A percentile compares a stretch with the other conserved stretches of the same genome.
These are phyloP conservation scores for Dysidea cf. avara DNA, from an alignment of 37 sponge, comb jelly and placozoan genomes.

Conservation along the genomic window DNA sequence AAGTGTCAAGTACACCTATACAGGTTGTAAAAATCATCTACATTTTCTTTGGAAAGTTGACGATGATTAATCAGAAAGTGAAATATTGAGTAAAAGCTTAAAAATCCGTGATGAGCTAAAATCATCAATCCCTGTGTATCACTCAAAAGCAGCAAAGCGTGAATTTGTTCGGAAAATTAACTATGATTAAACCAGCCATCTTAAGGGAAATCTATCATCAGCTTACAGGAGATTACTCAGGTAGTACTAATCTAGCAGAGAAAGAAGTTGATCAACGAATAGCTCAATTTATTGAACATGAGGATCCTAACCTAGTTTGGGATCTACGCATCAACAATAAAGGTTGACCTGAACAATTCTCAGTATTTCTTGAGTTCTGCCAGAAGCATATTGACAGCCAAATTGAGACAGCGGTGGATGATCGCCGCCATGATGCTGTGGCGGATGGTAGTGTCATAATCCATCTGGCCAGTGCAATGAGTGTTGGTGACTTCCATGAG, in stretches of 20 bases:
- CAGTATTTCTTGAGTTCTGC: constrained; percentile 6
- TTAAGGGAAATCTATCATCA: constrained; percentile 29
- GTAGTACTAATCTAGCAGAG: constrained; percentile 2
- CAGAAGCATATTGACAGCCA: not conserved
- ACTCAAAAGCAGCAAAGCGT: constrained; percentile 37
- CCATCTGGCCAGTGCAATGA: constrained; percentile 8
- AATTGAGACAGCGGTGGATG: constrained; percentile 33
- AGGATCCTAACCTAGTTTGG: constrained; percentile 28
- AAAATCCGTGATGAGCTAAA: constrained; percentile 19
- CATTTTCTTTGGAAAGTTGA: constrained; percentile 51
- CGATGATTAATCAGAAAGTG: constrained; percentile 2
- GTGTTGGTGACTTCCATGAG: constrained; percentile 25
- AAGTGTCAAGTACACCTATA: constrained; percentile 27
- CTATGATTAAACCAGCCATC: constrained; percentile 26
- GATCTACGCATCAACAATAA: constrained; percentile 28
- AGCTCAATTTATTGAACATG: constrained; percentile 3
- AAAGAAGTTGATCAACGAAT: constrained; percentile 19
- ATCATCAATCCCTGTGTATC: constrained; percentile 20
- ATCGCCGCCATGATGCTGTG: constrained; percentile 36
- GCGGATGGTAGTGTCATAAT: constrained; percentile 3
- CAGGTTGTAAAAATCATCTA: constrained; percentile 40
- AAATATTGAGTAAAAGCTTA: constrained; percentile 23
- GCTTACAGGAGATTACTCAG: constrained; percentile 13
- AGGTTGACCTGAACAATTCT: constrained; percentile 6
- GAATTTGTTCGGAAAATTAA: constrained; percentile 4